Base-by-base conservation (phyloP, 1,140 invertebrate genomes). In the Drosophila nigromelanica region DNA sequence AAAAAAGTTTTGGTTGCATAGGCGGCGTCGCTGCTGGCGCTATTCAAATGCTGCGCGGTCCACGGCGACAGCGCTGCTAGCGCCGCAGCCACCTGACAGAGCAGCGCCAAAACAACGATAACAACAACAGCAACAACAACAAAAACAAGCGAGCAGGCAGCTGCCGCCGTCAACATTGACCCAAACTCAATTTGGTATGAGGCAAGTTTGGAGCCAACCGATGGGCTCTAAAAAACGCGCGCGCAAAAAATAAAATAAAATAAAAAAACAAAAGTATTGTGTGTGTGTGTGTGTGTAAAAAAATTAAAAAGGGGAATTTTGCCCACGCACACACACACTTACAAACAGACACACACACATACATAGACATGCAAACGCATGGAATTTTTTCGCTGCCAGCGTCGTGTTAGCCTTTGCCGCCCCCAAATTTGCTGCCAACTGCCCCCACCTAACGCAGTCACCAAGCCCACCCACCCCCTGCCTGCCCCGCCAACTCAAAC, bases 281-380 rank as follows among this genome's bases (percentile, higher is more conserved):
- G 76, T 80, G 79, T 78, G 54, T 56, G n/a, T n/a, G n/a, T n/a
- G 18, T 18, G 18, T 18, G 18, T 18, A 75, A 87, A 87, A 87
- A 87, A 89, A 80, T 76, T 76, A 81, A 78, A 74, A 87, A 89
- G 82, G 82, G 83, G 83, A 87, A 86, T 87, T 82, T 86, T 76
- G 67, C 68, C 75, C 82, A 79, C 83, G 83, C 82, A 87, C 82
- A 87, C 68, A 73, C 75, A 70, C 63, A 87, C 64, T 50, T 66
- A 77, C 43, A 62, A 54, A 24, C 52, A 24, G 47, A 45, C 62
- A 58, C 30, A 42, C 69, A 51, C 45, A 66, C 21, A 24, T 14
- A 52, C 43, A 70, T 27, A 45, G 35, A 51, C 61, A 60, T 80
- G 73, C 73, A 79, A 58, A 76, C 64, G 80, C 76, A 80, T 54